Conservation (phyloP, 2,797 vertebrate species). For the Falco columbarius region DNA sequence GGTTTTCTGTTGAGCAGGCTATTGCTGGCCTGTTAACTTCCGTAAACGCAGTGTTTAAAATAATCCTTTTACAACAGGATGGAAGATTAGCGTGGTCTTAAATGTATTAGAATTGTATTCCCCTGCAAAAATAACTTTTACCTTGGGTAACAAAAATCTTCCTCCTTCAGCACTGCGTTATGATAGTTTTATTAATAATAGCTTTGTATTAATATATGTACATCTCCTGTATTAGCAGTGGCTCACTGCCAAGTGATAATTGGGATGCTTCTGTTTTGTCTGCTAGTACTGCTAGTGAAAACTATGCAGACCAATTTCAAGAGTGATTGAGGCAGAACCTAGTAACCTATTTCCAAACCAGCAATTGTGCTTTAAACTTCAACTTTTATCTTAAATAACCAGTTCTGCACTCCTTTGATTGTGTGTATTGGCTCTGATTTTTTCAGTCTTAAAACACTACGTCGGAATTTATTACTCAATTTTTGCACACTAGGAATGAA, state of each 20-base stretch:
- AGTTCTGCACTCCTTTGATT: neutral
- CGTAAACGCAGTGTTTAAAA: neutral
- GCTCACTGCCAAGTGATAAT: neutral
- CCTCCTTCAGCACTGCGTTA: neutral
- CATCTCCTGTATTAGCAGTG: neutral
- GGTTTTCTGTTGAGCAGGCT: neutral
- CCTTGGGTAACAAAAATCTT: neutral
- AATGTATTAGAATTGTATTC: neutral
- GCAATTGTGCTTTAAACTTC: neutral
- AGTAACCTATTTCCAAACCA: neutral
- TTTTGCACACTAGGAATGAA: neutral
- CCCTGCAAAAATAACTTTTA: neutral
- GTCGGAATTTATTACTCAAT: neutral
- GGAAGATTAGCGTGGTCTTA: neutral
- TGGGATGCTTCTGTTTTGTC: neutral
- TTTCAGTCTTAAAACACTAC: neutral
- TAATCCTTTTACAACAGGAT: neutral
- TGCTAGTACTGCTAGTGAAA: neutral
- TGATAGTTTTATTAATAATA: neutral
- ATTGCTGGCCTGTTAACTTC: fast-evolving
- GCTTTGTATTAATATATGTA: fast-evolving
- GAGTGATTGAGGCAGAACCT: neutral
- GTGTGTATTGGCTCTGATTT: neutral
- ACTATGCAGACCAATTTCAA: neutral
- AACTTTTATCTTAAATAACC: neutral